Evolutionary conservation across 1,140 invertebrate genomes (phyloP), one percentile per base, ranked within the genome.

Genomic region (Chrysopa pallens): DNA sequence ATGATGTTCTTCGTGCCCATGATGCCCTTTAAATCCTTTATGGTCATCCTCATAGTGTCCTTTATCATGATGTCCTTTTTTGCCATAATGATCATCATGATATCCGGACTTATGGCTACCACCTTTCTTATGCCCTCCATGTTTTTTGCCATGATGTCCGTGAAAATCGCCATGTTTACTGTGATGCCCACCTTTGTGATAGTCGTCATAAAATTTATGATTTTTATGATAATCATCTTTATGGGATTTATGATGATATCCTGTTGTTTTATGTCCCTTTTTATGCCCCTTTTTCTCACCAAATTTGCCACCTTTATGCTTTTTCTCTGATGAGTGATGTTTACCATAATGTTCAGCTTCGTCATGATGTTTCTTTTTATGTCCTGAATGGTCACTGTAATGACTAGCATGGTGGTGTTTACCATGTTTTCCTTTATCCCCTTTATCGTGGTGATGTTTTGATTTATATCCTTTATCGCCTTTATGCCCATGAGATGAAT

Each of bases 211-310:
- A 60, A 83, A 84, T 50, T 84, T 82, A 54, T 85, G 82, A 49
- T 86, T 78, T 57, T 83, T 85, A 48, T 84, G 78, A 52, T 76
- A 83, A 58, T 85, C 82, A 52, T 87, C 80, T 54, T 83, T 84
- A 55, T 84, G 79, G 6, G 78, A 75, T 51, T 78, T 81, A 54
- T 84, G 76, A 50, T 84, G 80, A 53, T 78, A 84, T 0, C 80
- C 80, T 38, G 73, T 80, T 2, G 78, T 80, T 53, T 76, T 76
- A 38, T 76, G 73, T 13, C 75, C 75, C 48, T 76, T 80, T 48
- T 80, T 82, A 59, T 84, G 80, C 0, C 81, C 82, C 43, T 84
- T 84, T 52, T 83, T 84, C 54, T 84, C 74, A 46, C 59, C 71
- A 48, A 75, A 81, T 53, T 83, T 84, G 0, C 75, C 77, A 1